Conservation (phyloP, 2,113 vertebrate genomes). For the Halcyon senegalensis region DNA sequence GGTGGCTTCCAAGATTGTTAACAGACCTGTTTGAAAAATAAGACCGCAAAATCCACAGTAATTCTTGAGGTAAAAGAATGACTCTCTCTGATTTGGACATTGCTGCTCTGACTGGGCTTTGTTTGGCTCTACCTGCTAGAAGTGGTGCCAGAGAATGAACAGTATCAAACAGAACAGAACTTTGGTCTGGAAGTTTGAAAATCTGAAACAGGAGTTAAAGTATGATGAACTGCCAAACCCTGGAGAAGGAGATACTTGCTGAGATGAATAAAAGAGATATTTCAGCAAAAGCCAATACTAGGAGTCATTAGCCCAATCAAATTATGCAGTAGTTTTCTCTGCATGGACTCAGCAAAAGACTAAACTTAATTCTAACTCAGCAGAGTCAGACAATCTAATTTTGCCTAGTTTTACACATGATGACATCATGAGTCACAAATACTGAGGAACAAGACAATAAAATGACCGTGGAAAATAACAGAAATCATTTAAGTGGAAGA, state of each 20-base stretch:
- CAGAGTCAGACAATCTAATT: background rate
- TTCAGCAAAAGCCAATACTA: background rate
- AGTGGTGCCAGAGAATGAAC: background rate
- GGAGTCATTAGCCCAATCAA: background rate
- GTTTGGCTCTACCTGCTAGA: background rate
- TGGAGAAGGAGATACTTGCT: background rate
- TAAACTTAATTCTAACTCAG: background rate
- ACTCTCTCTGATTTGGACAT: background rate
- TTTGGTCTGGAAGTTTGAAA: background rate
- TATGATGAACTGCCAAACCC: background rate
- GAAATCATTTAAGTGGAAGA: background rate
- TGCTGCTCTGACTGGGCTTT: background rate
- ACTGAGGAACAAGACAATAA: background rate
- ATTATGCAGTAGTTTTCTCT: background rate
- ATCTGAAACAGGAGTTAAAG: background rate
- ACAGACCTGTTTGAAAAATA: background rate
- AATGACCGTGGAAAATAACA: background rate
- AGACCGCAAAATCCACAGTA: background rate
- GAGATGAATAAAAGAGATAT: background rate
- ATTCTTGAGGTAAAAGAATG: background rate
- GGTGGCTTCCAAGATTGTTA: background rate
- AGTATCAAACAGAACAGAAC: background rate
- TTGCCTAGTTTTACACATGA: background rate
- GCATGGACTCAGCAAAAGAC: background rate
- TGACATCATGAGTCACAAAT: background rate